Evolutionary conservation across 2,113 vertebrate species (phyloP).

Genomic region (Anguilla rostrata): DNA sequence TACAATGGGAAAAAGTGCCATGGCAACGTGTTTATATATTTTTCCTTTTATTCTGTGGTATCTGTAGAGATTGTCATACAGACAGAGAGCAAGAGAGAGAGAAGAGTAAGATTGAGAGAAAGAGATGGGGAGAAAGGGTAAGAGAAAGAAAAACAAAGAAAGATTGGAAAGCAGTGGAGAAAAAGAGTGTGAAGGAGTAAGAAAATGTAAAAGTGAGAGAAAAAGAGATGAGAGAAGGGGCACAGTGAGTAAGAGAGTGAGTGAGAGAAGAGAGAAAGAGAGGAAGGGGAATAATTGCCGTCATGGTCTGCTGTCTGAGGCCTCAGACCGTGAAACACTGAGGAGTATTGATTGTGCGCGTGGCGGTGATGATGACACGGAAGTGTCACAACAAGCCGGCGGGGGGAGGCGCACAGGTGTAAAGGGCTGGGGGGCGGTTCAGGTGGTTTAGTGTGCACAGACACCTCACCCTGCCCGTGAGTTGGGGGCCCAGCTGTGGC

Average conservation of each 20-base stretch:
- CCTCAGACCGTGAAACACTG: neutral
- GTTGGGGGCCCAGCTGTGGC: neutral
- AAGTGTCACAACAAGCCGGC: conserved; percentile 7
- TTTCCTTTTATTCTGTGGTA: conserved; percentile 22
- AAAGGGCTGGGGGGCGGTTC: neutral
- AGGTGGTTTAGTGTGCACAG: neutral
- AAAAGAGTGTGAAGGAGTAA: neutral
- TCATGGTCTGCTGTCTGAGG: neutral
- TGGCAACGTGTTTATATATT: neutral
- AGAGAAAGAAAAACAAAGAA: neutral
- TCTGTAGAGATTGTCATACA: conserved; percentile 6
- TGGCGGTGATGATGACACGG: neutral
- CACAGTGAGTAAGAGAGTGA: neutral
- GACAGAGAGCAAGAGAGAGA: neutral
- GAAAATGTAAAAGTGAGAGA: neutral
- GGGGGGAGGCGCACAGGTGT: neutral
- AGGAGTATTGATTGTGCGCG: neutral
- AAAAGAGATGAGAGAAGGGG: neutral
- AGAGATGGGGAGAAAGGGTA: neutral
- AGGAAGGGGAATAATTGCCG: neutral
- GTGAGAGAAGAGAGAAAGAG: neutral
- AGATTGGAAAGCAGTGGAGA: neutral
- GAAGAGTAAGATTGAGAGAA: neutral
- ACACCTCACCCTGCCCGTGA: neutral
- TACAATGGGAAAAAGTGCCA: conserved; percentile 14